Conservation (phyloP, 2,888 invertebrate genomes). For the Nesidiocoris tenuis region DNA sequence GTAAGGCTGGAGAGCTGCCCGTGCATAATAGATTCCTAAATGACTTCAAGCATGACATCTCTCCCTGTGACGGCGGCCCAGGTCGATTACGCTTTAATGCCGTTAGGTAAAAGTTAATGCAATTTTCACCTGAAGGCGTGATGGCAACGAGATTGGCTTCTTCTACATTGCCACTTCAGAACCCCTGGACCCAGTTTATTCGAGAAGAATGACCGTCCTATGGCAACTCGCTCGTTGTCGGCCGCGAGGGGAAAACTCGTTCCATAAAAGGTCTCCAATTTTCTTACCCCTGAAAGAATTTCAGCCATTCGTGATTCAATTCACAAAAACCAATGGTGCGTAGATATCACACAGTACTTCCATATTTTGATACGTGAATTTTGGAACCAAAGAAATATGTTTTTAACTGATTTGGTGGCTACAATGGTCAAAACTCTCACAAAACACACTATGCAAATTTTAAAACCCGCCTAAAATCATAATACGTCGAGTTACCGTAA, state of each 20-base stretch:
- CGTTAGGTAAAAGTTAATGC: constrained; percentile 24
- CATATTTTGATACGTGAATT: too few relatives aligned
- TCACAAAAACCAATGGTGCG: too few relatives aligned
- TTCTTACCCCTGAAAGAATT: too few relatives aligned
- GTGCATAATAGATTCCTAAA: constrained; percentile 38
- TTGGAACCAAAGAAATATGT: too few relatives aligned
- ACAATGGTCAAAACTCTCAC: too few relatives aligned
- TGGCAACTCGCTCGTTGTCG: not conserved
- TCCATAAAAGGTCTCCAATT: too few relatives aligned
- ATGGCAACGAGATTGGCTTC: constrained; percentile 2
- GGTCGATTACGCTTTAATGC: constrained; percentile 25
- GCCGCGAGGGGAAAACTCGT: not conserved
- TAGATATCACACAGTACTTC: too few relatives aligned
- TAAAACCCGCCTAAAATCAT: too few relatives aligned
- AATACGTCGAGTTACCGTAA: too few relatives aligned
- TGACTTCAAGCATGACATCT: constrained; percentile 35
- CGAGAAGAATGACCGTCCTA: not conserved
- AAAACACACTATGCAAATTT: too few relatives aligned
- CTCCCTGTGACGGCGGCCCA: not conserved
- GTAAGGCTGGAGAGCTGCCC: not conserved
- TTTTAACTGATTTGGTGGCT: too few relatives aligned
- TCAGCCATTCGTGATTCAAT: too few relatives aligned
- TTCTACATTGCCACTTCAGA: not conserved
- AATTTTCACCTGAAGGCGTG: constrained; percentile 28
- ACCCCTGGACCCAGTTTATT: not conserved